Conservation (phyloP, 1,140 invertebrate species). For the Yoshiicerus persimilis region DNA sequence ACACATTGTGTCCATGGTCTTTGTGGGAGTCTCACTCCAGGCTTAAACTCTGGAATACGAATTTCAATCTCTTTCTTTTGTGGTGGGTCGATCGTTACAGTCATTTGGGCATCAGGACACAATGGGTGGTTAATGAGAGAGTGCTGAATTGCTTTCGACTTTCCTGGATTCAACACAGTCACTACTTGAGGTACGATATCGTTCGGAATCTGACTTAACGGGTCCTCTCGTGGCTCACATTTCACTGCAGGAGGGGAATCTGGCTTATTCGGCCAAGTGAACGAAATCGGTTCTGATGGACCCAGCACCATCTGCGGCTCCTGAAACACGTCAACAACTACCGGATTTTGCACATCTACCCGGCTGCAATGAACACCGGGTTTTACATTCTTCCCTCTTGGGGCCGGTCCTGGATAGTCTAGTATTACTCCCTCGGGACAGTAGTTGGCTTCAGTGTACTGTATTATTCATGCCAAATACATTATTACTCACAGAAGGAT, state of each 20-base stretch:
- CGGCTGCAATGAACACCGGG: neutral
- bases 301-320: slow-evolving; percentile 10
- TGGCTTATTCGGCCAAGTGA: neutral
- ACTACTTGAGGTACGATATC: neutral
- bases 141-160: neutral
- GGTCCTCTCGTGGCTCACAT: neutral
- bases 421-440: neutral
- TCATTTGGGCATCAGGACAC: slow-evolving; percentile 28
- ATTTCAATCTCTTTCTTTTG: slow-evolving; percentile 33
- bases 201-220: neutral
- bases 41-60: slow-evolving; percentile 29
- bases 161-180: neutral
- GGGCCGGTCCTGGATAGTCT: neutral
- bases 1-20: slow-evolving; percentile 44
- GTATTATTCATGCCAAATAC: neutral
- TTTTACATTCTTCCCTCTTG: neutral
- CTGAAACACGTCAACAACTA: neutral
- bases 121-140: neutral
- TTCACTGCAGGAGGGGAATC: neutral
- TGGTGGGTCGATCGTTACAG: slow-evolving; percentile 25
- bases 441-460: neutral
- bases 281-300: neutral
- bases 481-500: no score
- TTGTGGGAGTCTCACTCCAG: neutral
- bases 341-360: neutral